A percentile compares a stretch with the other conserved stretches of the same genome.
These are phyloP conservation scores for Notechis scutatus DNA, from an alignment of 2,113 vertebrate species.

Conservation along the genomic window DNA sequence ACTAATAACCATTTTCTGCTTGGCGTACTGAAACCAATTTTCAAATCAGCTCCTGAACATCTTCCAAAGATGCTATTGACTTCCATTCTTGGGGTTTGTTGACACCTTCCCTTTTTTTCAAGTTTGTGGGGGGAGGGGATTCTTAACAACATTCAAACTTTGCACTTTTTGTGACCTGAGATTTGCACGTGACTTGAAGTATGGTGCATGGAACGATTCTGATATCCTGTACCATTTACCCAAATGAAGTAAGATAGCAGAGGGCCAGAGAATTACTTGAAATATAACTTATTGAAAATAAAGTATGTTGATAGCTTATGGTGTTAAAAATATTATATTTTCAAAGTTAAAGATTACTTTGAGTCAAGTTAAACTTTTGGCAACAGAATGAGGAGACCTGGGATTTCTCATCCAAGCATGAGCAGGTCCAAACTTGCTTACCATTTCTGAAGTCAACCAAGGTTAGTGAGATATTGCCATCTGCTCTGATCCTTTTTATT, in stretches of 20 bases:
- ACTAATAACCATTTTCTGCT: constrained; percentile 41
- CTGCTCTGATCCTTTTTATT: background rate
- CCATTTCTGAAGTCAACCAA: background rate
- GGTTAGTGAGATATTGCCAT: background rate
- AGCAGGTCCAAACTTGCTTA: background rate
- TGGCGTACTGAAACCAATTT: background rate
- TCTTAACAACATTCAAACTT: constrained; percentile 19
- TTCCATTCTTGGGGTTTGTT: constrained; percentile 24
- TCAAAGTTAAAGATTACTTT: background rate
- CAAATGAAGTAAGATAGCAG: background rate
- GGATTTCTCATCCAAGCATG: background rate
- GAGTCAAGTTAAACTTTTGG: background rate
- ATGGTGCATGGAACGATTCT: background rate
- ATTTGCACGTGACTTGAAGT: constrained; percentile 7
- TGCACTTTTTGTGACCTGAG: constrained; percentile 2
- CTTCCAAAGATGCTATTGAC: background rate
- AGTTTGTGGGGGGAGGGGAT: constrained; percentile 16
- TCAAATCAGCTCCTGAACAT: background rate
- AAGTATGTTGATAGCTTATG: background rate
- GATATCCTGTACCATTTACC: background rate
- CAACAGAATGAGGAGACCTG: background rate
- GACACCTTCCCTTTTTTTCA: constrained; percentile 6
- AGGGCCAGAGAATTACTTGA: background rate
- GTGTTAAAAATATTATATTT: background rate
- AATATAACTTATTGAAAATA: constrained; percentile 4